Conservation (phyloP, 2,888 invertebrate genomes). For the Dolomedes plantarius region DNA sequence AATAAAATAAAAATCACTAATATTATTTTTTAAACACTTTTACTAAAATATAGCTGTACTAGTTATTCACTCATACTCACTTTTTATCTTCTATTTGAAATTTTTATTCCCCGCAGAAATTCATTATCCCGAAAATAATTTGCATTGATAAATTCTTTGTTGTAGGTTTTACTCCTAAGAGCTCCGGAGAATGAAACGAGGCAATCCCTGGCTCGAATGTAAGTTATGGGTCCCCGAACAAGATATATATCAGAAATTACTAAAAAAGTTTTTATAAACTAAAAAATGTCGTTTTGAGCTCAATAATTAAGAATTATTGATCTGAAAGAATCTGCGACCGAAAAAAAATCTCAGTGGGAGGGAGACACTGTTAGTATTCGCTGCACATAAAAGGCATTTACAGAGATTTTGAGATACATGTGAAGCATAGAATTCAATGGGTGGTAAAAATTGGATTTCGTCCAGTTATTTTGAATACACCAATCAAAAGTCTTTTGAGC, state of each 20-base stretch:
- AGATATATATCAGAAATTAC: too few species aligned
- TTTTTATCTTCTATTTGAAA: constrained; percentile 17
- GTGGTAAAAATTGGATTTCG: constrained; percentile 63
- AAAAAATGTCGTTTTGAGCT: constrained; percentile 18
- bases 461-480: constrained; percentile 70
- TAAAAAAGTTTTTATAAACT: background rate
- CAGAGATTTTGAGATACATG: constrained; percentile 56
- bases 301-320: constrained; percentile 60
- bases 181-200: too few species aligned
- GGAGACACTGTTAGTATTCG: background rate
- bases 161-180: too few species aligned
- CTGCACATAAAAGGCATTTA: constrained; percentile 24
- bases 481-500: constrained; percentile 54
- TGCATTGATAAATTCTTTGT: constrained; percentile 19
- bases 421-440: constrained; percentile 47
- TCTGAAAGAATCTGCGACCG: constrained; percentile 24
- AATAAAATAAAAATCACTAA: too few species aligned
- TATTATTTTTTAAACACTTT: too few species aligned
- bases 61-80: too few species aligned
- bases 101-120: constrained; percentile 11
- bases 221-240: too few species aligned
- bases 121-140: constrained; percentile 42
- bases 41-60: too few species aligned
- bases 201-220: too few species aligned
- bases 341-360: constrained; percentile 22